Evolutionary conservation across 2,797 vertebrate species (phyloP), one percentile per base, ranked within the genome.

Genomic region (Phoeniculus purpureus): DNA sequence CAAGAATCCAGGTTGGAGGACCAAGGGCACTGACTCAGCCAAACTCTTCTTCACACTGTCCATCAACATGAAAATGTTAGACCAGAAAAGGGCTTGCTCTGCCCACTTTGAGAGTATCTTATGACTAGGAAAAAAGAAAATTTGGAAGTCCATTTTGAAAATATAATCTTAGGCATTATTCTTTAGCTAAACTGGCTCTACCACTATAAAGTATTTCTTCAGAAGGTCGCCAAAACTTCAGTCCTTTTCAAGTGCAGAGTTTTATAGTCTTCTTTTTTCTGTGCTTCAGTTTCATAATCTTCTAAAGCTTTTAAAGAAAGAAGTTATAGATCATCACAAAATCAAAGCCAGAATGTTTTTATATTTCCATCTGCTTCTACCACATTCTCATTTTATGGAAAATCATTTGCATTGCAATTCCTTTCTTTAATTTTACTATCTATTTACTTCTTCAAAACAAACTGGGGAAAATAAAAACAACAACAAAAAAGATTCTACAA

Each of bases 361-460:
- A 78, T 82, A 61, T 67, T 92, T 83, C 86, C 65, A 86, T 90
- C 82, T 93, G 89, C 66, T 90, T 75, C 55, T 50, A 43, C 32
- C 23, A 68, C 11, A 16, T 45, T 55, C 23, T 15, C 8, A 5
- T 54, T 72, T 82, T 56, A 71, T 4, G 23, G 56, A 77, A 65
- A 94, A 88, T 26, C 2, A 47, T 58, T 92, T 91, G 81, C 37
- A 81, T 51, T 4, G 1, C 31, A 37, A 45, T 32, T 29, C 60
- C 40, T 75, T 71, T 50, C 59, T 74, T 85, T 82, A 59, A 71
- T 93, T 80, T 86, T 86, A 77, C n/a, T 85, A 15, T 31, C 27
- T 89, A 25, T 81, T 80, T 85, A 59, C 19, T 71, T 90, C 66
- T 29, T 4, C 12, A 84, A 79, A 94, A 71, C 13, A 88, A 81